phyloP scores from a whole-genome alignment of 1,140 invertebrate genomes.

The Pachypsylla venusta region DNA sequence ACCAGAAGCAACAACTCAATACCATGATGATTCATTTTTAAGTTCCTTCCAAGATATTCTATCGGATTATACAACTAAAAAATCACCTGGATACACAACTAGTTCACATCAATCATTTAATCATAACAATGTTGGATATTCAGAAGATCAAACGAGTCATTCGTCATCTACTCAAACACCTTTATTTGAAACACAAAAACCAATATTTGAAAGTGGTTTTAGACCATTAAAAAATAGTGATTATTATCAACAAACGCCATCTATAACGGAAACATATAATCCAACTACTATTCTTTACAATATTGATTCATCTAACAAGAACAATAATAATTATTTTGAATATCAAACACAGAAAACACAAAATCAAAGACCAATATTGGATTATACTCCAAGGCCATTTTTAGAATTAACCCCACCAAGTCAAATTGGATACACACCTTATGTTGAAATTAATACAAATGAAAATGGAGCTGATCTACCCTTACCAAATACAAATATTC shows the following conservation, averaged over 20 bases:
- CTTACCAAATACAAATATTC: neutral
- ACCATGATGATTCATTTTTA: neutral
- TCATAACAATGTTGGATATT: too few species aligned
- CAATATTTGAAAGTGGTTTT: neutral
- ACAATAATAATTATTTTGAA: neutral
- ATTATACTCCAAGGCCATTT: neutral
- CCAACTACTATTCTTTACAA: neutral
- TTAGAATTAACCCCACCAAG: neutral
- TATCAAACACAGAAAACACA: neutral
- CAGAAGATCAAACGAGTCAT: too few species aligned
- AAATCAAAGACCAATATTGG: neutral
- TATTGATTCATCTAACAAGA: too few species aligned
- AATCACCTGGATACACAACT: too few species aligned
- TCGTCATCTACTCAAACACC: too few species aligned
- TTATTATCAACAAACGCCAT: neutral
- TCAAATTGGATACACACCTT: neutral
- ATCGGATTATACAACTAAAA: neutral
- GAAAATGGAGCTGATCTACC: neutral
- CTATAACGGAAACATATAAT: neutral
- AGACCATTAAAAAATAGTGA: neutral
- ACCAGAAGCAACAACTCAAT: constrained; percentile 6
- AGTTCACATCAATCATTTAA: too few species aligned
- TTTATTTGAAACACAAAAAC: neutral
- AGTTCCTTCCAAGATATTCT: constrained; percentile 7
- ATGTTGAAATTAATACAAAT: neutral